Conservation (phyloP, 2,113 vertebrate genomes). For the Hemicordylus capensis region DNA sequence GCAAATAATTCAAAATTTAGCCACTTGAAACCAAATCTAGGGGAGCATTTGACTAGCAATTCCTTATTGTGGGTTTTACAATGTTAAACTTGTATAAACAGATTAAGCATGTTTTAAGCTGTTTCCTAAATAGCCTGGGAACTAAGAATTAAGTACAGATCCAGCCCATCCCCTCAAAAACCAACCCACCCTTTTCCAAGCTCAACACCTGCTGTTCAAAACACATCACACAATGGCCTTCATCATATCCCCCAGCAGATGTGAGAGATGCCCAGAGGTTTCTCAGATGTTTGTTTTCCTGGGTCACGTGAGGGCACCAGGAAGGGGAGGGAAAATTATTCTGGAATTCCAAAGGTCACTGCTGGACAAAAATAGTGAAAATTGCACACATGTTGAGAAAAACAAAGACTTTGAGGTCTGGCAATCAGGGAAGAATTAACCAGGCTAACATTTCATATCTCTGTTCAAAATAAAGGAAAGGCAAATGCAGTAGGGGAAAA, state of each 20-base stretch:
- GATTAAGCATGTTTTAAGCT: constrained; percentile 74
- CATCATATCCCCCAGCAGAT: constrained; percentile 81
- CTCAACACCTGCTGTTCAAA: constrained; percentile 83
- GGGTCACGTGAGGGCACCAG: constrained; percentile 81
- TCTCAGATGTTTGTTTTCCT: constrained; percentile 88
- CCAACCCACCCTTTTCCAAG: constrained; percentile 68
- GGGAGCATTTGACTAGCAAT: constrained; percentile 61
- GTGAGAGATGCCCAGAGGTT: constrained; percentile 82
- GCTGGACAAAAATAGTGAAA: constrained; percentile 84
- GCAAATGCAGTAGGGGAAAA: constrained; percentile 17
- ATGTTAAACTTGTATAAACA: constrained; percentile 74
- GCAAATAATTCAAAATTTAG: constrained; percentile 40
- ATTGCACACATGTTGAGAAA: constrained; percentile 85
- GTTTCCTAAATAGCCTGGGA: constrained; percentile 77
- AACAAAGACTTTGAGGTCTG: constrained; percentile 74
- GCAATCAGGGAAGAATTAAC: constrained; percentile 59
- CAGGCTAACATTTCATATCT: constrained; percentile 48
- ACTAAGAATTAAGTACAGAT: constrained; percentile 74
- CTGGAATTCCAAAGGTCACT: constrained; percentile 85
- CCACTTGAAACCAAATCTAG: constrained; percentile 58
- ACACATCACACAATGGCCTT: constrained; percentile 77
- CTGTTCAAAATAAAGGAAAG: constrained; percentile 47
- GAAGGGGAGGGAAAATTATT: constrained; percentile 87
- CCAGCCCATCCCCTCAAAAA: constrained; percentile 71
- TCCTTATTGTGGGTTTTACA: constrained; percentile 70